phyloP scores from a whole-genome alignment of 2,797 vertebrate species.

The Poliocrania exsul region DNA sequence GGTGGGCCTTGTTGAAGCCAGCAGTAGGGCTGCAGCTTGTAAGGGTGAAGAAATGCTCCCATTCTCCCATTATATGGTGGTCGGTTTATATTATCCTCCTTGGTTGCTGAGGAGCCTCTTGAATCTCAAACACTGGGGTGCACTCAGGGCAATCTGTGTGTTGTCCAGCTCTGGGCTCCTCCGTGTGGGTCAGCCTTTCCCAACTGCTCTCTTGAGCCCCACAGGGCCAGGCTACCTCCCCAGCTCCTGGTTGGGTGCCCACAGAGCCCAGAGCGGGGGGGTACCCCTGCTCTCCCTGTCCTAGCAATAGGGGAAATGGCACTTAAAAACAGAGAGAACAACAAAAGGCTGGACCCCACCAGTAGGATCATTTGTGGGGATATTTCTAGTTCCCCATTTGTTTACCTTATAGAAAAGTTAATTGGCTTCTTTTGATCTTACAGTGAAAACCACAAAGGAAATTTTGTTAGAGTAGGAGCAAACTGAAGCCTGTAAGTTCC shows the following conservation, averaged over 20 bases:
- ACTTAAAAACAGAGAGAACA: neutral
- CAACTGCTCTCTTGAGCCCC: rapidly evolving
- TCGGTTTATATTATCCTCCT: neutral
- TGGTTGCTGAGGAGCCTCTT: neutral
- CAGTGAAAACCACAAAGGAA: slow-evolving; percentile 79
- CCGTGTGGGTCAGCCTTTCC: rapidly evolving
- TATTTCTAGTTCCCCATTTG: slow-evolving; percentile 77
- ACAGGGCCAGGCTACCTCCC: neutral
- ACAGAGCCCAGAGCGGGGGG: rapidly evolving
- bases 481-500: slow-evolving; percentile 56
- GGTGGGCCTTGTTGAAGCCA: rapidly evolving
- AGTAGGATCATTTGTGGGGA: slow-evolving; percentile 47
- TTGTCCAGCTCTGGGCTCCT: neutral
- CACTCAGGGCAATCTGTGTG: rapidly evolving
- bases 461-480: slow-evolving; percentile 74
- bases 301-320: neutral
- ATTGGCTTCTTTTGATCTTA: slow-evolving; percentile 81
- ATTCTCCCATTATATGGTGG: rapidly evolving
- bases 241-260: neutral
- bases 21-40: neutral
- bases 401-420: slow-evolving; percentile 82
- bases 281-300: neutral
- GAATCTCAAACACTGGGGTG: neutral
- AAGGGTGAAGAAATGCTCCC: neutral
- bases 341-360: slow-evolving; percentile 20